Conservation (phyloP, 2,888 invertebrate genomes). For the Bimastos eiseni region DNA sequence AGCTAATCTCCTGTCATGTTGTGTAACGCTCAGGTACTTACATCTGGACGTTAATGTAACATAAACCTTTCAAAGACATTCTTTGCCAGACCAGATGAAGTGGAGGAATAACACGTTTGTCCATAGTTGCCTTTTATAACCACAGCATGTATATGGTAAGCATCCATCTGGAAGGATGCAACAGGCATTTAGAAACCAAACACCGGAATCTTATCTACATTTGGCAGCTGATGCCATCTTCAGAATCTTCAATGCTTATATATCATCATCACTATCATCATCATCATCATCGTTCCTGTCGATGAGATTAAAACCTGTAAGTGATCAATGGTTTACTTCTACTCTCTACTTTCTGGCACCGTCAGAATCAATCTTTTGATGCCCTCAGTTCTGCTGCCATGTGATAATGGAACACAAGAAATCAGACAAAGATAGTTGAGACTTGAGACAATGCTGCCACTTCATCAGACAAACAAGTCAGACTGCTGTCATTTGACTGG, state of each 20-base stretch:
- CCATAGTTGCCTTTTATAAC: not conserved
- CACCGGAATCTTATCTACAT: no score
- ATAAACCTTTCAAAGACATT: not conserved
- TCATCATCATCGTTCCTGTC: not conserved
- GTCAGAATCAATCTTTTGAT: not conserved
- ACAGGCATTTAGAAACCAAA: no score
- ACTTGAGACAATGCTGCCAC: no score
- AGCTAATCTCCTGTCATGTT: not conserved
- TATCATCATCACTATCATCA: not conserved
- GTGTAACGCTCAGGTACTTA: no score
- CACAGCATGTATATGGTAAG: not conserved
- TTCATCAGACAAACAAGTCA: not conserved
- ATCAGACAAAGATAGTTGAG: not conserved
- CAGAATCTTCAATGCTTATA: not conserved
- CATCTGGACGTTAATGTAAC: no score
- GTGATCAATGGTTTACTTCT: not conserved
- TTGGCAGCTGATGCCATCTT: not conserved
- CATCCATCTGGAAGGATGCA: not conserved
- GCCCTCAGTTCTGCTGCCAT: not conserved
- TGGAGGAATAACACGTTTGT: not conserved
- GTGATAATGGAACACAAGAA: constrained; percentile 1
- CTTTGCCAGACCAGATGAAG: not conserved
- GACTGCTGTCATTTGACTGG: not conserved
- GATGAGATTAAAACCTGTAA: not conserved
- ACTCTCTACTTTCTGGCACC: not conserved